These are phyloP conservation scores for Avahi laniger DNA, from an alignment of 2,797 vertebrate species.

Conservation along the genomic window DNA sequence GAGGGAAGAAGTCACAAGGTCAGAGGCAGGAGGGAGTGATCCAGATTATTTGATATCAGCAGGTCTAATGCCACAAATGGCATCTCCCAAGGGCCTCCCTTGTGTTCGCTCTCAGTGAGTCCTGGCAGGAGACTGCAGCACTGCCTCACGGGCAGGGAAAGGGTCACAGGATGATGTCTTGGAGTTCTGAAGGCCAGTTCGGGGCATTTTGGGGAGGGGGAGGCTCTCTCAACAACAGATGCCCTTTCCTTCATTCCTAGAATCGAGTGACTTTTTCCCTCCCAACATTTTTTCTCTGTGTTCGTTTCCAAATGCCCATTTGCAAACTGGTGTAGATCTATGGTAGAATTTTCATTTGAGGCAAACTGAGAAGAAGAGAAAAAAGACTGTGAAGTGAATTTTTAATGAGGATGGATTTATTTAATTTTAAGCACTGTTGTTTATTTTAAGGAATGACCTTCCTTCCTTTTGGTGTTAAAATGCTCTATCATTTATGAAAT, in stretches of 20 bases:
- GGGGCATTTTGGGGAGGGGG: not conserved
- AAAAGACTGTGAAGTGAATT: not conserved
- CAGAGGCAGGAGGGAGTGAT: not conserved
- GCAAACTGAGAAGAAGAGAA: not conserved
- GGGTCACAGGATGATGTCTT: not conserved
- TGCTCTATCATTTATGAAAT: slow-evolving; percentile 54
- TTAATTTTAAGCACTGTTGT: slow-evolving; percentile 59
- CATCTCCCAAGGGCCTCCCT: not conserved
- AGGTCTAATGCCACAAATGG: not conserved
- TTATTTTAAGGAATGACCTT: slow-evolving; percentile 55
- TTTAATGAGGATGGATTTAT: slow-evolving; percentile 44
- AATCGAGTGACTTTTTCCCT: not conserved
- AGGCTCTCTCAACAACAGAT: not conserved
- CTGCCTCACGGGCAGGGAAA: not conserved
- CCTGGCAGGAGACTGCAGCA: not conserved
- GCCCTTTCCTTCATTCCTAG: not conserved
- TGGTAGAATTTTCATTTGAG: slow-evolving; percentile 49
- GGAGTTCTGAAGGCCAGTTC: not conserved
- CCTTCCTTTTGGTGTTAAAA: slow-evolving; percentile 46
- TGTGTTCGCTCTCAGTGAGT: not conserved
- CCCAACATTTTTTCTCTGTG: not conserved
- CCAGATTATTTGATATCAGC: not conserved
- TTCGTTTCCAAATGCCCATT: not conserved
- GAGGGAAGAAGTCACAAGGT: not conserved
- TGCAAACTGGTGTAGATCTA: not conserved